A percentile compares a stretch with the other conserved stretches of the same genome.
phyloP scores from a whole-genome alignment of 2,888 invertebrate species.

The Rotaria socialis region DNA sequence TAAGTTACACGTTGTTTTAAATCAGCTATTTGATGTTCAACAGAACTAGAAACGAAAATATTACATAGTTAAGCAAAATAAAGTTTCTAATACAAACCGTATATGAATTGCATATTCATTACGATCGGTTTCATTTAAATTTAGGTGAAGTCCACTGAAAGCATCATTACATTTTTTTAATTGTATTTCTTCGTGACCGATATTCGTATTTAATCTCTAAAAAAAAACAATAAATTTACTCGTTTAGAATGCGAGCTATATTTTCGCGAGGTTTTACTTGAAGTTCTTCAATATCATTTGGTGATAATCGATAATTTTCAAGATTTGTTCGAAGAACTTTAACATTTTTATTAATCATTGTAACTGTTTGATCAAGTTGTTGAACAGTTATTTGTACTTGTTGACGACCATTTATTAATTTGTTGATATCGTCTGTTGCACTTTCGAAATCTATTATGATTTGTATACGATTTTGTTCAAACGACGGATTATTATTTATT shows the following conservation, averaged over 20 bases:
- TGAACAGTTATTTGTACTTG: not conserved
- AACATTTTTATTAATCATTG: not conserved
- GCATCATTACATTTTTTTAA: not conserved
- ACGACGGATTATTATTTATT: not conserved
- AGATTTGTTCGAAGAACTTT: not conserved
- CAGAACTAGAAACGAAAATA: not conserved
- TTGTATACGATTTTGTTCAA: not conserved
- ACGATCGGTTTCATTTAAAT: constrained; percentile 24
- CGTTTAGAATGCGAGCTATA: too few species aligned
- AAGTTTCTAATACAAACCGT: not conserved
- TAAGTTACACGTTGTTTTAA: not conserved
- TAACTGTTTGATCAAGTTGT: not conserved
- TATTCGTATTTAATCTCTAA: not conserved
- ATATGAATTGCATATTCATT: constrained; percentile 23
- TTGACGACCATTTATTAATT: not conserved
- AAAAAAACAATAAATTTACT: not conserved
- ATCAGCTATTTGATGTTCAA: constrained; percentile 22
- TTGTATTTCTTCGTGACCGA: not conserved
- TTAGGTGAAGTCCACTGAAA: not conserved
- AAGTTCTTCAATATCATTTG: not conserved
- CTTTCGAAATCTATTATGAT: not conserved
- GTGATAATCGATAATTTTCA: not conserved
- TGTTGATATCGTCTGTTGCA: not conserved
- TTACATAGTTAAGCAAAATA: not conserved
- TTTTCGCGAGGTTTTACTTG: not conserved